Evolutionary conservation across 2,888 invertebrate species (phyloP), one percentile per base, ranked within the genome.

Genomic region (Andrena hattorfiana): DNA sequence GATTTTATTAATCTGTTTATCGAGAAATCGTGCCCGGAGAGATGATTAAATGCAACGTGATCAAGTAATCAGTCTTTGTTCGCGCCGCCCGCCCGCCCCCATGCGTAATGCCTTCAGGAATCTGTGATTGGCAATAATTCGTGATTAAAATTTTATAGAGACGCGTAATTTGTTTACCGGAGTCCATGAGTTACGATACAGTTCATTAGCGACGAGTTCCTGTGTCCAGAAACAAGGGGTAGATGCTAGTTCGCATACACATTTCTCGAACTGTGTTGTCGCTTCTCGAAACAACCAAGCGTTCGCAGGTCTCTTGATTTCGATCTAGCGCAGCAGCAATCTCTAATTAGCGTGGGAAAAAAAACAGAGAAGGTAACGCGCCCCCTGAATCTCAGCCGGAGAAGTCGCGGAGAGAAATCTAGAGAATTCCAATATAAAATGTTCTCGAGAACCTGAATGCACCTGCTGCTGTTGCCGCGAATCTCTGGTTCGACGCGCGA

Each of bases 351-450:
- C 30, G 28, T n/a, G 23, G 2, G 20, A 26, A 23, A 54, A n/a
- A 35, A 35, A 23, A 70, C 26, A 64, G n/a, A 54, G 69, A 8
- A 49, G 16, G 26, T 72, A 81, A 76, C 76, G 67, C 68, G 78
- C 42, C 28, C 51, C 8, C 26, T 35, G 77, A 74, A 76, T 76
- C 82, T 74, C 76, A 28, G 56, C 51, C 62, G 49, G 80, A 76
- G 76, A 76, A 81, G 77, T 81, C 74, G 76, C 69, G 54, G 78
- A 84, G 84, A 85, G 83, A 88, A 89, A 89, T 90, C 68, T 69
- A 23, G 77, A 54, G 88, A 90, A 90, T 90, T 88, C 81, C 84
- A 90, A 90, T 89, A 89, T 85, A 86, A 81, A 85, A 62, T 83
- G 59, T 42, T 54, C 63, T 63, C 54, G 73, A 70, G 71, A 79